Conservation (phyloP, 2,113 vertebrate genomes). For the Prionailurus viverrinus region DNA sequence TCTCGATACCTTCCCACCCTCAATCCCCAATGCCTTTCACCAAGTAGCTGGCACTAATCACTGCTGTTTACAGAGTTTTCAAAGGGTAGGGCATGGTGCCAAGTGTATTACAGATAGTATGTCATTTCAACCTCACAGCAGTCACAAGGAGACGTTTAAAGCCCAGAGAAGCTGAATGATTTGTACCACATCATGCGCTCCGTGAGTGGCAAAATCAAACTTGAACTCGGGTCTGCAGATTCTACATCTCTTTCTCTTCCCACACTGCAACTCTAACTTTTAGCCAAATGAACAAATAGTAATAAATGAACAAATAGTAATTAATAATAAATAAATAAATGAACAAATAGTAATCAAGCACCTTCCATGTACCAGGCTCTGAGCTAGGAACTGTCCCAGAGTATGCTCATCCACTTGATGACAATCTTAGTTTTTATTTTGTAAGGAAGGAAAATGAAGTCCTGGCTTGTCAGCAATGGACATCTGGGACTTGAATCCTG, state of each 20-base stretch:
- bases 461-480: background rate
- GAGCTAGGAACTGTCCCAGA: background rate
- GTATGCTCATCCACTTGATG: background rate
- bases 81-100: background rate
- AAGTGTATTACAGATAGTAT: conserved; percentile 6
- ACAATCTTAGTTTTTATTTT: background rate
- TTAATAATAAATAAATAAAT: background rate
- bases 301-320: background rate
- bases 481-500: background rate
- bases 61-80: conserved; percentile 3
- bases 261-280: background rate
- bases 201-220: conserved; percentile 33
- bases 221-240: background rate
- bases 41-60: background rate
- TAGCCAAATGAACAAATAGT: background rate
- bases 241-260: background rate
- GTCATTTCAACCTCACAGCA: conserved; percentile 40
- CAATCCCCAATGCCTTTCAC: background rate
- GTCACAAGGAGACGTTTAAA: conserved; percentile 1
- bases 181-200: background rate
- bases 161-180: background rate
- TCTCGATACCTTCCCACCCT: background rate
- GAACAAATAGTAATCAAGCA: background rate
- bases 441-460: background rate
- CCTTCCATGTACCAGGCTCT: background rate